Conservation (phyloP, 1,140 invertebrate species). For the Hyphantria cunea region DNA sequence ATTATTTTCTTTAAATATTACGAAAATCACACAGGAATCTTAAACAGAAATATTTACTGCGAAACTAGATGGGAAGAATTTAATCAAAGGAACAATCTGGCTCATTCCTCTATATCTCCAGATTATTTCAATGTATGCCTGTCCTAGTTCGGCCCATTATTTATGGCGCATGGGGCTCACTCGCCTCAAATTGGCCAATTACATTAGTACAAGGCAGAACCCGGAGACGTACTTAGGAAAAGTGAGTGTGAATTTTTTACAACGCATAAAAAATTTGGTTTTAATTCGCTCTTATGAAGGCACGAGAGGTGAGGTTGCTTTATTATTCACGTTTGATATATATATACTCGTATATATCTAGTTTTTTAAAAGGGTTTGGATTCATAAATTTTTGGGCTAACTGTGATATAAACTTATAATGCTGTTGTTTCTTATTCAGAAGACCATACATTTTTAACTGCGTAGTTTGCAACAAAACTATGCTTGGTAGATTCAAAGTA, state of each 20-base stretch:
- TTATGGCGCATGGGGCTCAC: constrained; percentile 25
- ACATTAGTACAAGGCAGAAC: constrained; percentile 31
- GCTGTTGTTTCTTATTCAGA: neutral
- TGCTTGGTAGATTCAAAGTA: no score
- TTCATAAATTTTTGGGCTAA: neutral
- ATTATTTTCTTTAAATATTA: neutral
- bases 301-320: neutral
- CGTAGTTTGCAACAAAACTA: no score
- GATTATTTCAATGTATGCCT: constrained; percentile 12
- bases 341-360: no score
- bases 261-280: constrained; percentile 28
- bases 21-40: constrained; percentile 2
- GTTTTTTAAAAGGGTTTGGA: neutral
- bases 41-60: neutral
- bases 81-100: constrained; percentile 17
- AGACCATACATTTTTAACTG: neutral
- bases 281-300: constrained; percentile 12
- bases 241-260: constrained; percentile 31
- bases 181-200: constrained; percentile 39
- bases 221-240: constrained; percentile 4
- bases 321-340: neutral
- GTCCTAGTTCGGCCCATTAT: constrained; percentile 33
- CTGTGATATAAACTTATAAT: neutral
- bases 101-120: constrained; percentile 13
- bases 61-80: constrained; percentile 14